Conservation (phyloP, 1,140 invertebrate genomes). For the Brachionus paranguensis region DNA sequence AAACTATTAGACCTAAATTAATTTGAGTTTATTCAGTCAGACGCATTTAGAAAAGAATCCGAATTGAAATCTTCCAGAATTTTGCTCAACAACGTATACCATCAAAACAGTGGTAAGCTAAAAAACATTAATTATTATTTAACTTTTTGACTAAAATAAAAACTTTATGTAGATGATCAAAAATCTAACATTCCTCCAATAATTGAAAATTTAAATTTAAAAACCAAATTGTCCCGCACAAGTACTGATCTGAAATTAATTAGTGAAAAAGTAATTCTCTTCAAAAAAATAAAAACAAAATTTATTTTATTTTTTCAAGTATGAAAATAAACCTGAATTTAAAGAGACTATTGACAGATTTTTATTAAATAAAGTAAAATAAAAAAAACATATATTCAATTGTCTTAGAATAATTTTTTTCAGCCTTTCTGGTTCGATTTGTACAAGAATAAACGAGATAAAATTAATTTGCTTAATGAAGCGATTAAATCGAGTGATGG, state of each 20-base stretch:
- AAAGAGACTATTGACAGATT: not conserved
- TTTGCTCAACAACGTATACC: no score
- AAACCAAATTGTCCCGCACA: not conserved
- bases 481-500: not conserved
- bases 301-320: not conserved
- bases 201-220: not conserved
- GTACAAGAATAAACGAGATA: slow-evolving; percentile 24
- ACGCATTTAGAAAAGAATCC: no score
- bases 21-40: no score
- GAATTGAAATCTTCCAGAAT: no score
- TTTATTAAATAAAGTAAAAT: slow-evolving; percentile 15
- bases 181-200: not conserved
- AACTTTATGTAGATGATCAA: not conserved
- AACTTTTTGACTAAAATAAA: no score
- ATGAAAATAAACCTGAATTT: not conserved
- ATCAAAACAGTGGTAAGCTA: no score
- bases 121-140: no score
- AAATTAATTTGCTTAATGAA: slow-evolving; percentile 5
- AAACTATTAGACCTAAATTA: no score
- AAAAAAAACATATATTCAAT: not conserved
- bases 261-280: not conserved
- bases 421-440: not conserved
- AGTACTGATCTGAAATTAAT: not conserved
- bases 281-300: not conserved
- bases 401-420: not conserved